Base-by-base conservation (phyloP, 2,113 vertebrate species). In the Sminthopsis crassicaudata region DNA sequence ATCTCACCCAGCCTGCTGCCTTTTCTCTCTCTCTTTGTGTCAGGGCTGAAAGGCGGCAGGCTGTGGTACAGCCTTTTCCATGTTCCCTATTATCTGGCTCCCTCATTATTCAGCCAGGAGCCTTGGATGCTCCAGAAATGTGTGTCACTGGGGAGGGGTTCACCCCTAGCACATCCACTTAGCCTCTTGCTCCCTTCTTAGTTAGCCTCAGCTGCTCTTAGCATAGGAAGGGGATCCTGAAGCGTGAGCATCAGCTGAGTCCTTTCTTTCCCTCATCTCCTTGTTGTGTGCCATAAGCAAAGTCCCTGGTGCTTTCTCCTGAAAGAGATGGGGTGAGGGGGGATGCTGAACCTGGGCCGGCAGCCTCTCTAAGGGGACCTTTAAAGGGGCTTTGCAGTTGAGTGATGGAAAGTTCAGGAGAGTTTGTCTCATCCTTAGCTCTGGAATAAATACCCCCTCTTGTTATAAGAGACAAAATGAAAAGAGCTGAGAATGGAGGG, bases 341-440 rank as follows among this genome's bases (percentile, higher is more conserved):
- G 4, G 2, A 6, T 4, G 67, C 50, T 54, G 36, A n/a, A 42
- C 46, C 67, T 11, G 42, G 0, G 16, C 8, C 9, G 23, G 90
- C 51, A 26, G 90, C 48, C 22, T 2, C 2, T 2, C 1, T 0
- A 90, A 11, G 27, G 24, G 23, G 26, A 16, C 30, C 12, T 48
- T 48, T 42, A 2, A 53, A 92, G 90, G 14, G 51, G 52, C 90
- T 93, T 94, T 92, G 10, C 94, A 91, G 3, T 94, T 53, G 52
- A 12, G 93, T 53, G 54, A 36, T 67, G 84, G 54, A 42, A 0
- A 0, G 48, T 54, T 53, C 51, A 30, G 9, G 16, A 92, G 46
- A 46, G 7, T 25, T 24, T 88, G 46, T 57, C 14, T 8, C 48
- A 19, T 54, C 30, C 67, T 8, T 19, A 84, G 19, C 19, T 19